Percentiles rank a stretch among this genome's conserved stretches.
phyloP scores from a whole-genome alignment of 2,797 vertebrate genomes.

The Siniperca undulata region DNA sequence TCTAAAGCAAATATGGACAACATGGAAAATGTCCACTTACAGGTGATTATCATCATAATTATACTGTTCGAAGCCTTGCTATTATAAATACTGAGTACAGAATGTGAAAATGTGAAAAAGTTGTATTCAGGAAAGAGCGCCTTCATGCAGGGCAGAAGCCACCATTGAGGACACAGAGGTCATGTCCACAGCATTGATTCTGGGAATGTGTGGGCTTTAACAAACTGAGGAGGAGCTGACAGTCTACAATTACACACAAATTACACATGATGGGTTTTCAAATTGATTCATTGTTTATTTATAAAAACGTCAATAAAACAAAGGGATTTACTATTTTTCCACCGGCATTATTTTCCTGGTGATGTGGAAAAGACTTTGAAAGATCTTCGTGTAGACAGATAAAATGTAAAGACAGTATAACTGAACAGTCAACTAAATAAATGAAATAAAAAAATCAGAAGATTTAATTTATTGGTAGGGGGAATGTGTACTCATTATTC shows the following conservation, averaged over 20 bases:
- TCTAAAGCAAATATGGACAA: not conserved
- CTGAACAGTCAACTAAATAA: not conserved
- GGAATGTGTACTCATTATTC: not conserved
- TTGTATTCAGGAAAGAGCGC: not conserved
- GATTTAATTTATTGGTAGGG: not conserved
- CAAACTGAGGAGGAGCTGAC: slow-evolving; percentile 5
- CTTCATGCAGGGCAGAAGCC: not conserved
- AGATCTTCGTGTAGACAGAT: not conserved
- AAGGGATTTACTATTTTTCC: not conserved
- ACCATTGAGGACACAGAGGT: not conserved
- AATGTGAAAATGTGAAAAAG: not conserved
- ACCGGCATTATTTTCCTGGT: not conserved
- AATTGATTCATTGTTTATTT: slow-evolving; percentile 5
- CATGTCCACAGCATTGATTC: slow-evolving; percentile 3
- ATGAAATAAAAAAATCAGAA: not conserved
- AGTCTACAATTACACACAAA: not conserved
- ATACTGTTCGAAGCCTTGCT: not conserved
- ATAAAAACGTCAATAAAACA: too few relatives aligned
- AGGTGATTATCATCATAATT: not conserved
- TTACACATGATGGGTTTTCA: not conserved
- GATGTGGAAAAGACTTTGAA: not conserved
- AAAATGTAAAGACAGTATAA: not conserved
- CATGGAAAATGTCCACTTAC: not conserved
- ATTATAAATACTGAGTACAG: not conserved
- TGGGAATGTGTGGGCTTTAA: slow-evolving; percentile 15